phyloP scores from a whole-genome alignment of 2,888 invertebrate genomes.

The Cyrtodaria siliqua region DNA sequence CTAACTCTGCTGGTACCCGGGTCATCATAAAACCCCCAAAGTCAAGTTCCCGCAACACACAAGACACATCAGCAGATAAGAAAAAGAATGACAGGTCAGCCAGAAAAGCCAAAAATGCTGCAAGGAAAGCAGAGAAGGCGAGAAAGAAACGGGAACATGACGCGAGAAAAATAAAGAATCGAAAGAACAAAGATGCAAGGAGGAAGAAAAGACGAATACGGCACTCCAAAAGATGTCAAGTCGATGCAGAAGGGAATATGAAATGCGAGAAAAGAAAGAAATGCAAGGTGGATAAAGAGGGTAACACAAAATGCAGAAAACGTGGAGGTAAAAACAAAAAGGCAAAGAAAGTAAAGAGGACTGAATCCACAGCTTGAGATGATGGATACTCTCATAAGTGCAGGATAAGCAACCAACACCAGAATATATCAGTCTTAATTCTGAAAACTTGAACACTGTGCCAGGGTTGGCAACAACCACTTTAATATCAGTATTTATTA shows the following conservation, averaged over 20 bases:
- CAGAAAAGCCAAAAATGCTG: constrained; percentile 26
- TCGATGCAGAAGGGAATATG: constrained; percentile 33
- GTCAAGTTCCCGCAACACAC: not conserved
- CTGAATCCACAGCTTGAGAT: too few relatives aligned
- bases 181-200: constrained; percentile 40
- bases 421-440: too few relatives aligned
- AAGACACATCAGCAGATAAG: not conserved
- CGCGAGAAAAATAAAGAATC: constrained; percentile 1
- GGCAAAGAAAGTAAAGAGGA: constrained; percentile 1
- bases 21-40: constrained; percentile 35
- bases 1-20: constrained; percentile 12
- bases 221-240: constrained; percentile 33
- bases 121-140: constrained; percentile 44
- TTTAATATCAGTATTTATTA: too few relatives aligned
- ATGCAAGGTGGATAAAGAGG: constrained; percentile 32
- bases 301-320: constrained; percentile 39
- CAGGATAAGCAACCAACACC: too few relatives aligned
- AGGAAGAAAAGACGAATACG: constrained; percentile 58
- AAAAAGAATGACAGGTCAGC: constrained; percentile 1
- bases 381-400: too few relatives aligned
- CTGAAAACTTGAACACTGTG: too few relatives aligned
- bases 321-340: constrained; percentile 17
- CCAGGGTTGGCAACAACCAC: too few relatives aligned
- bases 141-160: constrained; percentile 25
- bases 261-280: constrained; percentile 40